phyloP scores from a whole-genome alignment of 2,888 invertebrate species.

The Leptinotarsa tumamoca region DNA sequence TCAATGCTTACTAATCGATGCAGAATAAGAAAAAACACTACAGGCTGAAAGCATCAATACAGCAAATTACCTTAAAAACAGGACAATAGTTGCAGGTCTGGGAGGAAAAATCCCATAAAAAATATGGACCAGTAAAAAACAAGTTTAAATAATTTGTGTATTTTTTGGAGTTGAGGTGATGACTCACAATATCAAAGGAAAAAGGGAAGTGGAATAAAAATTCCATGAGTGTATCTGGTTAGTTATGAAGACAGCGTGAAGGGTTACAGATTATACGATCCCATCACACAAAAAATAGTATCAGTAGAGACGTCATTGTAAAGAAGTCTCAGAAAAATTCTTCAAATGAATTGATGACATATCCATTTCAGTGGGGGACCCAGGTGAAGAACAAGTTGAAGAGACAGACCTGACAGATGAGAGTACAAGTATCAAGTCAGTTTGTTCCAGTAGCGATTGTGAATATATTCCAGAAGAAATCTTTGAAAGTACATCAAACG shows the following conservation, averaged over 20 bases:
- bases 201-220: too few species aligned
- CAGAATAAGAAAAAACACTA: not conserved
- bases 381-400: too few species aligned
- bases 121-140: conserved; percentile 50
- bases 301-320: too few species aligned
- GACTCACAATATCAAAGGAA: conserved; percentile 41
- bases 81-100: not conserved
- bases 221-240: conserved; percentile 52
- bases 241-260: conserved; percentile 56
- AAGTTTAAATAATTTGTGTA: conserved; percentile 54
- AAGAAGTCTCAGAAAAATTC: too few species aligned
- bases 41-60: not conserved
- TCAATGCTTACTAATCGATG: not conserved
- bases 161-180: conserved; percentile 59
- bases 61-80: not conserved
- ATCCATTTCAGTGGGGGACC: too few species aligned
- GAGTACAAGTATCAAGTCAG: too few species aligned
- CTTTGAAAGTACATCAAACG: too few species aligned
- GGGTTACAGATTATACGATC: conserved; percentile 21
- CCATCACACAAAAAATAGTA: too few species aligned
- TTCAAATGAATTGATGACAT: too few species aligned
- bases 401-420: too few species aligned
- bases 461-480: too few species aligned
- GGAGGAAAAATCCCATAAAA: conserved; percentile 17
- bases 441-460: too few species aligned